Conservation (phyloP, 2,888 invertebrate species). For the Chloromyia formosa region DNA sequence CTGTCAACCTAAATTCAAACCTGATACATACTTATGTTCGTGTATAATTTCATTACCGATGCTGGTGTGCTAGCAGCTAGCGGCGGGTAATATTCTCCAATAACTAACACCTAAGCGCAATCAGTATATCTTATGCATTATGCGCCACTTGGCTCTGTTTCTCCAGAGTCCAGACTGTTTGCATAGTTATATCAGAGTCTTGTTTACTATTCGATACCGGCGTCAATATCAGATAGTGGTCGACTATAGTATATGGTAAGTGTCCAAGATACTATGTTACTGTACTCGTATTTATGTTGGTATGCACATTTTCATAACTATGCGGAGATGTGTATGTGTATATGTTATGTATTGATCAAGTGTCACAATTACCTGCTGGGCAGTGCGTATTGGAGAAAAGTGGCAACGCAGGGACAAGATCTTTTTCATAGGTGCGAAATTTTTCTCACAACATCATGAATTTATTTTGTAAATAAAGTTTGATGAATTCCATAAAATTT, state of each 20-base stretch:
- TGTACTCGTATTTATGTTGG: background rate
- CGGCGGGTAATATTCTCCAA: too few relatives aligned
- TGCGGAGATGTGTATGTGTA: too few relatives aligned
- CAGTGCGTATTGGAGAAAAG: too few relatives aligned
- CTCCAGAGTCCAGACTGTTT: background rate
- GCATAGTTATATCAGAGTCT: background rate
- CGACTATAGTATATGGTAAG: too few relatives aligned
- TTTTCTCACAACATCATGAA: background rate
- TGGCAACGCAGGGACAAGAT: too few relatives aligned
- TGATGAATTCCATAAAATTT: too few relatives aligned
- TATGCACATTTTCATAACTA: background rate
- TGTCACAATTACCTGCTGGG: background rate
- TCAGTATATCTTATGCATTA: too few relatives aligned
- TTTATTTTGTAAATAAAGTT: background rate
- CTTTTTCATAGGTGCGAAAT: background rate
- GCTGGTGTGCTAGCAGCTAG: too few relatives aligned
- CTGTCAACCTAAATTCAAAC: too few relatives aligned
- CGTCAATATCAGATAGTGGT: background rate
- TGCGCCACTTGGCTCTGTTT: background rate
- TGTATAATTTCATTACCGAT: too few relatives aligned
- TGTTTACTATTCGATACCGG: background rate
- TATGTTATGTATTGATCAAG: background rate
- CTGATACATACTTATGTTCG: too few relatives aligned
- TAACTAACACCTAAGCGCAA: too few relatives aligned
- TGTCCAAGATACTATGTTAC: background rate